Evolutionary conservation across 2,888 invertebrate genomes (phyloP), one percentile per base, ranked within the genome.

Genomic region (Macaria liturata): DNA sequence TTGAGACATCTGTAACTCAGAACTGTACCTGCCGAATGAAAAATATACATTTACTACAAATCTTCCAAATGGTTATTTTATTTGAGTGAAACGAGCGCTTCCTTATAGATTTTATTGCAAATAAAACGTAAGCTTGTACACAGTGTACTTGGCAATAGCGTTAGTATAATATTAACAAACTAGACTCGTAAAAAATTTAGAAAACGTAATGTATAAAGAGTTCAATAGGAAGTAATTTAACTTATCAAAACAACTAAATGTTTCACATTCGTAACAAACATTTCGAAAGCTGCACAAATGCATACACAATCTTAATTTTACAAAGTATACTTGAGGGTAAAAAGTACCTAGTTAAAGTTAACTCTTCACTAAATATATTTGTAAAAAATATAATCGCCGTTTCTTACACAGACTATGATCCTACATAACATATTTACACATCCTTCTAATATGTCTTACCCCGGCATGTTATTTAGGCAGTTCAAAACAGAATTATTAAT

Each of bases 21-120:
- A 88, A 81, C 86, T 88, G 91, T 91, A 91, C 91, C 91, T 91
- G 91, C 87, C 88, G 87, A 88, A 88, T 20, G 20, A 87, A 80
- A 87, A 91, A 91, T 91, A 90, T 90, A 90, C 87, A 88, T 91
- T 91, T 91, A 90, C 91, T 88, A 90, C 88, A 88, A 91, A 91
- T 88, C 89, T 90, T 88, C 82, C 83, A 85, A 80, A 72, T 68
- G 64, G 78, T 77, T 67, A 75, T 88, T 88, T 86, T 73, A 75
- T 76, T 83, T 55, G 67, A 54, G 69, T 59, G 66, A 54, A 67
- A 58, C 44, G 69, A 50, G 59, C 62, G 61, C 57, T 52, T 66
- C 59, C 67, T 62, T 57, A 67, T 65, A 63, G 59, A 63, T 83
- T 86, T 84, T 86, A 88, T 88, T 89, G 90, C 88, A 89, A 90